Evolutionary conservation across 1,140 invertebrate species (phyloP), one percentile per base, ranked within the genome.

Genomic region (Apocrypta bakeri): DNA sequence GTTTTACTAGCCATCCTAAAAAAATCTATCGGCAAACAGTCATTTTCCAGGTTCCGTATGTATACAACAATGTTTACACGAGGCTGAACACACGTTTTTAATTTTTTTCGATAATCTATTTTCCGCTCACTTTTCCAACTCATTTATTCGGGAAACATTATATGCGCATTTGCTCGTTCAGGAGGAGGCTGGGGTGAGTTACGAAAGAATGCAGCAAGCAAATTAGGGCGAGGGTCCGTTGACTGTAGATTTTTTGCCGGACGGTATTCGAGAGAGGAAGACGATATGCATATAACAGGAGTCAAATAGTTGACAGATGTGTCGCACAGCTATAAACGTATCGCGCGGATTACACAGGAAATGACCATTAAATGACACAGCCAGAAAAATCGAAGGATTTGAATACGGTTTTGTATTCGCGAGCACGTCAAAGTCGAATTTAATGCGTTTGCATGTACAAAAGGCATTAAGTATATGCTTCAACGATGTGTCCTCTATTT

Each of bases 301-400:
- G 48, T 56, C 29, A 68, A 25, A 27, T 7, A 56, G 48, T 69
- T 40, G 74, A 82, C 81, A 82, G 73, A 82, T 82, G 80, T 81
- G 48, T 56, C 31, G 61, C 56, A 11, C 37, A 25, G 33, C 1
- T 33, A 21, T 66, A 37, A n/a, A 56, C 3, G 48, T n/a, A 31
- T 33, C 31, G 31, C 14, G 31, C 42, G 78, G 79, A 74, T 81
- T 74, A 81, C 12, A 40, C 40, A 33, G 40, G 66, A 72, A 82
- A 72, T 71, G 74, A 77, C 31, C 74, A 64, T 82, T 56, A 40
- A 82, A 72, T 77, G 81, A 82, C 81, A 48, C 25, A 24, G 48
- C n/a, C 29, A 77, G 29, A 77, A 78, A 78, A 75, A 3, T 66
- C 79, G n/a, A 42, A 21, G 3, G n/a, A 17, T 31, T 69, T 66